Evolutionary conservation across 2,888 invertebrate species (phyloP).

Genomic region (Minunthozetes semirufus): DNA sequence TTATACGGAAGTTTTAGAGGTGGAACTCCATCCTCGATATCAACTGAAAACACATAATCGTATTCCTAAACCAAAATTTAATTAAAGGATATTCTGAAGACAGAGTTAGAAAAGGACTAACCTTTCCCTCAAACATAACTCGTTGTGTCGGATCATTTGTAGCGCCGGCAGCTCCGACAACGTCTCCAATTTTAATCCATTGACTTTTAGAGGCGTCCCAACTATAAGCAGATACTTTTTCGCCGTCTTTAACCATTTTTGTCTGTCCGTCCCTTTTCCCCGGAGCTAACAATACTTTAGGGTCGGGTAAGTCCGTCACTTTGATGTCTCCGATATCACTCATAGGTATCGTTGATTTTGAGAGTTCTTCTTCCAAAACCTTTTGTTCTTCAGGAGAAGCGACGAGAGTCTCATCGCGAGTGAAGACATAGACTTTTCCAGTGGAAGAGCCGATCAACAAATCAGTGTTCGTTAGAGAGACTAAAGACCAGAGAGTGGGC

Average conservation of each 20-base stretch:
- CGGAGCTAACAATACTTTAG: slow-evolving; percentile 65
- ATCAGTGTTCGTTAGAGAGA: slow-evolving; percentile 74
- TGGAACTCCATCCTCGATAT: slow-evolving; percentile 81
- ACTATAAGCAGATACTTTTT: slow-evolving; percentile 67
- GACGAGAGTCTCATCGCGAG: slow-evolving; percentile 61
- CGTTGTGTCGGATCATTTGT: slow-evolving; percentile 63
- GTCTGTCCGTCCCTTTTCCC: slow-evolving; percentile 73
- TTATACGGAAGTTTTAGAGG: slow-evolving; percentile 87
- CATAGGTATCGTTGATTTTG: slow-evolving; percentile 55
- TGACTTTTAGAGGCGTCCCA: slow-evolving; percentile 51
- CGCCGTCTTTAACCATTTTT: slow-evolving; percentile 68
- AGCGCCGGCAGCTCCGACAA: slow-evolving; percentile 66
- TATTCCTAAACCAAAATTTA: slow-evolving; percentile 58
- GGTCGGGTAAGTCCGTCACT: slow-evolving; percentile 76
- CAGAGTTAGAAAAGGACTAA: background rate
- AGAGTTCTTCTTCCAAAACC: slow-evolving; percentile 66
- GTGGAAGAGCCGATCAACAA: slow-evolving; percentile 72
- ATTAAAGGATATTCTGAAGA: no score
- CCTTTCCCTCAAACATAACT: slow-evolving; percentile 67
- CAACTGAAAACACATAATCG: slow-evolving; percentile 93
- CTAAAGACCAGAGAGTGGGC: slow-evolving; percentile 81
- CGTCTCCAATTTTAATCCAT: slow-evolving; percentile 84
- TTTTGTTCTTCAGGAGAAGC: slow-evolving; percentile 60
- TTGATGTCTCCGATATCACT: slow-evolving; percentile 77
- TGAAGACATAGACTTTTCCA: slow-evolving; percentile 77